Conservation (phyloP, 2,888 invertebrate genomes). For the Meteorus colon region DNA sequence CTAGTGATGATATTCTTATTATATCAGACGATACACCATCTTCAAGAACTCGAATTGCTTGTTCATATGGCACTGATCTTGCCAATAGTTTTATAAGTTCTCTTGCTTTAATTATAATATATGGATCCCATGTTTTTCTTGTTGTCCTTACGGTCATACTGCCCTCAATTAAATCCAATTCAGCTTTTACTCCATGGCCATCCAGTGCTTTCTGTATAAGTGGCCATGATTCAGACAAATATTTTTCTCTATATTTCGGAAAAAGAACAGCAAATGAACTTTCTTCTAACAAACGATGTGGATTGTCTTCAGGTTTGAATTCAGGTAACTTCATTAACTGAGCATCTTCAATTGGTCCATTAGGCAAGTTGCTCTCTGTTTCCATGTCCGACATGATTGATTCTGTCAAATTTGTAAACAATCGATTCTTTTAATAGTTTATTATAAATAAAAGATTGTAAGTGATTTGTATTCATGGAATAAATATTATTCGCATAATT, state of each 20-base stretch:
- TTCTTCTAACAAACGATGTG: slow-evolving; percentile 90
- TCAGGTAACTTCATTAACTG: slow-evolving; percentile 90
- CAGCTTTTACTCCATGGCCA: slow-evolving; percentile 87
- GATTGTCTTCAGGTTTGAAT: slow-evolving; percentile 92
- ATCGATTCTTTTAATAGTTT: too few relatives aligned
- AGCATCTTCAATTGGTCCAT: slow-evolving; percentile 85
- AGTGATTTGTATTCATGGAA: too few relatives aligned
- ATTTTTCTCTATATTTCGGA: slow-evolving; percentile 97
- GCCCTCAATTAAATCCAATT: slow-evolving; percentile 93
- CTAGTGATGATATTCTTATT: slow-evolving; percentile 94
- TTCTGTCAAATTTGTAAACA: background rate
- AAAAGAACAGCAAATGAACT: slow-evolving; percentile 97
- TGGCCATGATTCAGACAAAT: slow-evolving; percentile 96
- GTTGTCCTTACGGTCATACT: slow-evolving; percentile 97
- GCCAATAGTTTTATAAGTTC: slow-evolving; percentile 96
- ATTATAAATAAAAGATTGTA: too few relatives aligned
- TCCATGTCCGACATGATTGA: background rate
- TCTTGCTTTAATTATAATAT: slow-evolving; percentile 95
- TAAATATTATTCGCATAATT: too few relatives aligned
- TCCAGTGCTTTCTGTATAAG: slow-evolving; percentile 89
- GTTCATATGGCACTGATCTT: slow-evolving; percentile 97
- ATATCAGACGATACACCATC: slow-evolving; percentile 96
- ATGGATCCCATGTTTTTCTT: slow-evolving; percentile 98
- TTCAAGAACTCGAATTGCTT: slow-evolving; percentile 88
- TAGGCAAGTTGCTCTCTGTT: background rate